phyloP scores from a whole-genome alignment of 2,888 invertebrate species.

The Eulithis testata region DNA sequence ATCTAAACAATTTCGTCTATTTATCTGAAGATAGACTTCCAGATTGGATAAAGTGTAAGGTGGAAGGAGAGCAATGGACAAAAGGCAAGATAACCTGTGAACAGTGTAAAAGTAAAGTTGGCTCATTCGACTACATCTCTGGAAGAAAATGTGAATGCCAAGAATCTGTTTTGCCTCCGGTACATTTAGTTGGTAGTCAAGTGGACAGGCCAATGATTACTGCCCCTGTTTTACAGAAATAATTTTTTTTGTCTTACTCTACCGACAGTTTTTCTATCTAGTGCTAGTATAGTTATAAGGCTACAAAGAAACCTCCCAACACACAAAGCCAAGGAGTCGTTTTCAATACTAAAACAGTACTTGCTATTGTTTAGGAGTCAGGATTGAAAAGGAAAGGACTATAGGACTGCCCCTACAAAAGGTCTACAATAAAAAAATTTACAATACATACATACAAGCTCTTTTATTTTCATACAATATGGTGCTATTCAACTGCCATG shows the following conservation, averaged over 20 bases:
- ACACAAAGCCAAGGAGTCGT: background rate
- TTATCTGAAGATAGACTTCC: slow-evolving; percentile 84
- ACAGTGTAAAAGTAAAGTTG: slow-evolving; percentile 85
- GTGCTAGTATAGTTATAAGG: no score
- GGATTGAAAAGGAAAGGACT: background rate
- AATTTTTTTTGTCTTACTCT: background rate
- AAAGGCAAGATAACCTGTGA: slow-evolving; percentile 88
- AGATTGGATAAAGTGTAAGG: slow-evolving; percentile 79
- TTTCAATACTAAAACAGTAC: background rate
- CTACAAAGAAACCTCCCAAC: background rate
- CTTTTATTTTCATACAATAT: slow-evolving; percentile 26
- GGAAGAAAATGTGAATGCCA: slow-evolving; percentile 87
- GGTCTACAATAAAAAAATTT: slow-evolving; percentile 12
- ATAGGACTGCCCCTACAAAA: background rate
- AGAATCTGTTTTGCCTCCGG: slow-evolving; percentile 80
- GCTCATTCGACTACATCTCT: slow-evolving; percentile 87
- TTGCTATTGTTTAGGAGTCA: background rate
- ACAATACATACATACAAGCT: slow-evolving; percentile 30
- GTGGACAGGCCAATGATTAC: slow-evolving; percentile 77
- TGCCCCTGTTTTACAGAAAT: slow-evolving; percentile 9
- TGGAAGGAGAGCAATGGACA: slow-evolving; percentile 86
- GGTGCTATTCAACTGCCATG: slow-evolving; percentile 69
- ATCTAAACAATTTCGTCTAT: slow-evolving; percentile 71
- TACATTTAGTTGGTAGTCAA: slow-evolving; percentile 87
- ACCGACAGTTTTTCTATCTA: background rate